Base-by-base conservation (phyloP, 1,140 invertebrate species). In the Pemphigus obesinymphae region DNA sequence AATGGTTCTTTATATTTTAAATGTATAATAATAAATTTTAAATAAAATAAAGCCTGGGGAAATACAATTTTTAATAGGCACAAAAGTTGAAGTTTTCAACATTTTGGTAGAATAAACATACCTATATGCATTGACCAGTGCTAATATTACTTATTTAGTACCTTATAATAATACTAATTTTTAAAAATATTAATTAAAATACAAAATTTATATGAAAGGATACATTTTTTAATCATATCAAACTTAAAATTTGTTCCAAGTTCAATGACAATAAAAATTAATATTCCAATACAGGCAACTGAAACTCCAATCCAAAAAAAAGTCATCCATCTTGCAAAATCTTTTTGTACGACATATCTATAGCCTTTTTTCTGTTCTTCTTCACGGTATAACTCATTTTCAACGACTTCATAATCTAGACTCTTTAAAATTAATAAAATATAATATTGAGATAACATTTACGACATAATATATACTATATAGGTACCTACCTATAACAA, bases 231-330 rank as follows among this genome's bases (percentile, higher is more conserved):
- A 8, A 96, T 88, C 80, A 89, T 89, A 26, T 87, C 88, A 88
- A 96, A 99, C 88, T 99, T 99, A 3, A 93, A 86, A 82, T 88
- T 87, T 0, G 95, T 94, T 82, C 97, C 89, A 86, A 92, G 89
- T 87, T 97, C 94, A 80, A 99, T 96, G 45, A 92, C 89, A 82
- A 98, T 93, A 87, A 98, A 94, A 84, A 99, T 95, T 72, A 91
- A 88, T 85, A 93, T 94, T 3, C 96, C 98, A 83, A 98, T 93
- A 0, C 96, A 86, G 0, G 96, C 97, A n/a, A 97, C 99, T n/a
- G 93, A 88, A 78, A 98, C 91, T 45, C 97, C 98, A 86, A 99
- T 98, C 31, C 97, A 87, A 82, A 97, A 90, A 85, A 98, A 97
- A 68, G 98, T 93, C 82, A 98, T 89, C 97, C 97, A 99, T 88